Evolutionary conservation across 1,140 invertebrate species (phyloP).

Genomic region (Trachymyrmex septentrionalis): DNA sequence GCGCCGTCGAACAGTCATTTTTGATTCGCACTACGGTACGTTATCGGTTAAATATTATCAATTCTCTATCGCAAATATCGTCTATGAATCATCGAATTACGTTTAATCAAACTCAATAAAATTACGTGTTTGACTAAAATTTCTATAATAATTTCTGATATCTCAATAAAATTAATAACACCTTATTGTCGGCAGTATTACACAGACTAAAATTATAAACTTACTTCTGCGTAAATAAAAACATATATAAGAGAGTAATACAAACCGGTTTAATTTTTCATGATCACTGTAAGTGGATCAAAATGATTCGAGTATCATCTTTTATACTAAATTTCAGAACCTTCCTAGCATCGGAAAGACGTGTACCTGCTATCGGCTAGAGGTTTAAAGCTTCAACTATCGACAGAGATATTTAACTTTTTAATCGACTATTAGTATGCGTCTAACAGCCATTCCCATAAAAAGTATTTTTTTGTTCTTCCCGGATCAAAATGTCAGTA

Average conservation of each 20-base stretch:
- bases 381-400: too few species aligned
- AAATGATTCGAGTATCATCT: too few species aligned
- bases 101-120: neutral
- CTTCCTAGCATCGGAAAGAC: too few species aligned
- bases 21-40: neutral
- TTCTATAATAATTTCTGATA: neutral
- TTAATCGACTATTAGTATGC: too few species aligned
- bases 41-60: conserved; percentile 12
- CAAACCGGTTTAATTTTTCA: neutral
- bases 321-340: too few species aligned
- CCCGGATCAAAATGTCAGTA: too few species aligned
- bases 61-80: neutral
- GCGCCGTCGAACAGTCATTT: neutral
- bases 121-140: neutral
- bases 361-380: too few species aligned
- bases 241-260: neutral
- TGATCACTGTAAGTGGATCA: too few species aligned
- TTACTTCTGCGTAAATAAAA: neutral
- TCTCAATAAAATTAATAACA: conserved; percentile 14
- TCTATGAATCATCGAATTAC: conserved; percentile 3
- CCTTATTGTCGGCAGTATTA: neutral
- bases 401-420: too few species aligned
- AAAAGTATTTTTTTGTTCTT: too few species aligned
- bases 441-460: too few species aligned
- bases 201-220: neutral